Conservation (phyloP, 2,113 vertebrate species). For the Thunnus thynnus region DNA sequence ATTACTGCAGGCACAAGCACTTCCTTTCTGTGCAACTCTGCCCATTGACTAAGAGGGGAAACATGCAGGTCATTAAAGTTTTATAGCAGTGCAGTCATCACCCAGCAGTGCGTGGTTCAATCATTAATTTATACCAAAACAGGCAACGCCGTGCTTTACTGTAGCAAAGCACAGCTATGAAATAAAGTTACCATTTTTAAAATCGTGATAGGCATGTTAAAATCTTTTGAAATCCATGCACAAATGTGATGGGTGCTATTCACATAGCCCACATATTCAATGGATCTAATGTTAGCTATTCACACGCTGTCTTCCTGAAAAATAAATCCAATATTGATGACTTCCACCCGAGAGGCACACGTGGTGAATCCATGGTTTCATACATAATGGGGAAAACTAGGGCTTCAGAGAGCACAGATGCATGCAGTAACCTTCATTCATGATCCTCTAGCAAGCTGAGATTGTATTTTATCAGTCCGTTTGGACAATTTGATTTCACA, state of each 20-base stretch:
- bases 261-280: neutral
- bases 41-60: conserved; percentile 72
- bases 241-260: neutral
- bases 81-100: conserved; percentile 70
- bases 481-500: conserved; percentile 26
- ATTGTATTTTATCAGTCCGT: conserved; percentile 22
- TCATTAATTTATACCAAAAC: conserved; percentile 75
- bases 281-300: conserved; percentile 22
- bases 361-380: conserved; percentile 31
- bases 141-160: conserved; percentile 38
- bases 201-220: neutral
- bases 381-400: conserved; percentile 28
- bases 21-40: conserved; percentile 56
- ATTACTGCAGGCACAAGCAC: conserved; percentile 56
- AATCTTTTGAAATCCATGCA: conserved; percentile 17
- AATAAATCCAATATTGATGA: conserved; percentile 52
- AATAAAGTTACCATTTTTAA: neutral
- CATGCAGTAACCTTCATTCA: conserved; percentile 3
- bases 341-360: conserved; percentile 17
- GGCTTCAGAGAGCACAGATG: conserved; percentile 19
- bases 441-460: neutral
- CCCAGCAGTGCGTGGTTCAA: conserved; percentile 63
- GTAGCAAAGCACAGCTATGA: conserved; percentile 14
- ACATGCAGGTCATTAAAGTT: conserved; percentile 75
- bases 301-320: conserved; percentile 20